Conservation (phyloP, 2,888 invertebrate species). For the Limnephilus auricula region DNA sequence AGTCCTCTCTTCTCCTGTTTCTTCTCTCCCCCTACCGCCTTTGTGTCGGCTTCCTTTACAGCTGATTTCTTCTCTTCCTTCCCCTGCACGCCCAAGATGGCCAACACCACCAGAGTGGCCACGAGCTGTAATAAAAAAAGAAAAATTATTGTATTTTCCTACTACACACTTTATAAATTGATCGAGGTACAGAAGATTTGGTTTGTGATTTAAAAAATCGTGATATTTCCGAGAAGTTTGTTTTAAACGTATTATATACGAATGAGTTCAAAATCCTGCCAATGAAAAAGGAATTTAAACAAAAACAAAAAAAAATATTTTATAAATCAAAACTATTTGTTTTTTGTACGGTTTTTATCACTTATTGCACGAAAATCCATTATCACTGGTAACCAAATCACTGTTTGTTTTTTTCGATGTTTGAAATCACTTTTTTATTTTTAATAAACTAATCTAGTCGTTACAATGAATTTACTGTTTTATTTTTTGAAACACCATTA, state of each 20-base stretch:
- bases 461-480: neutral
- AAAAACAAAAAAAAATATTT: neutral
- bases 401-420: neutral
- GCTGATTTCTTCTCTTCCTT: conserved; percentile 78
- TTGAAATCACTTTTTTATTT: neutral
- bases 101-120: conserved; percentile 80
- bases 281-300: neutral
- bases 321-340: neutral
- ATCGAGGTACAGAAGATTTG: neutral
- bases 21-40: conserved; percentile 78
- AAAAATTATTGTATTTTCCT: neutral
- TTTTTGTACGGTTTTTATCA: neutral
- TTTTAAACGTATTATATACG: neutral
- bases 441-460: neutral
- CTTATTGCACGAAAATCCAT: conserved; percentile 29
- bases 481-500: neutral
- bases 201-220: neutral
- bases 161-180: neutral
- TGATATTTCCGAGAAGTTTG: neutral
- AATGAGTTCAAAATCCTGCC: neutral
- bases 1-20: conserved; percentile 88
- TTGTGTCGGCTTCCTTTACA: conserved; percentile 77
- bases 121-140: conserved; percentile 69
- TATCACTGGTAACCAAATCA: conserved; percentile 16
- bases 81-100: conserved; percentile 79